A percentile compares a stretch with the other conserved stretches of the same genome.
Conservation (phyloP, 2,888 invertebrate genomes). For the Metellina segmentata region DNA sequence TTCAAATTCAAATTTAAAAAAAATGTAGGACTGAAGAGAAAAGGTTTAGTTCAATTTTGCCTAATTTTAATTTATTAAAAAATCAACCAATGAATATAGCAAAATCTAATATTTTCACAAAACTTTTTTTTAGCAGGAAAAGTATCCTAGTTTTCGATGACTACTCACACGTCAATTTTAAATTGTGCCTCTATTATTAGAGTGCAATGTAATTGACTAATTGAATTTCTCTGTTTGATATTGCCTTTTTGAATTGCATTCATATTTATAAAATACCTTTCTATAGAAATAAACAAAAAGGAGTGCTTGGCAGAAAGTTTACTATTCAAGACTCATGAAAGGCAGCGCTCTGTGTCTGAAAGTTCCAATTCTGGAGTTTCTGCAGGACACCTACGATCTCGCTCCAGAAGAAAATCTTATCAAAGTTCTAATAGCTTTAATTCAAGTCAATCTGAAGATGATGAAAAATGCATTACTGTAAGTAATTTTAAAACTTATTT, state of each 20-base stretch:
- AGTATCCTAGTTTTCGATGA: too few relatives aligned
- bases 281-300: slow-evolving; percentile 32
- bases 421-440: slow-evolving; percentile 68
- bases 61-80: too few relatives aligned
- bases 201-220: not conserved
- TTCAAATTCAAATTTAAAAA: too few relatives aligned
- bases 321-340: slow-evolving; percentile 34
- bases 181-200: not conserved
- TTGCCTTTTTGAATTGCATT: not conserved
- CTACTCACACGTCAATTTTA: too few relatives aligned
- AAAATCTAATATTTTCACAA: too few relatives aligned
- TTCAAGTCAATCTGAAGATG: slow-evolving; percentile 76
- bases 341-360: slow-evolving; percentile 26
- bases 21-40: too few relatives aligned
- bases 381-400: slow-evolving; percentile 12
- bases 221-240: not conserved
- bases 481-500: not conserved
- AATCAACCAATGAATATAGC: too few relatives aligned
- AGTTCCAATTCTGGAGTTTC: slow-evolving; percentile 43
- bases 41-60: too few relatives aligned
- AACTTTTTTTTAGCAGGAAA: too few relatives aligned
- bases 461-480: slow-evolving; percentile 66
- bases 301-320: slow-evolving; percentile 37
- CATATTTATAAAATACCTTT: not conserved
- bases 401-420: slow-evolving; percentile 54